phyloP scores from a whole-genome alignment of 2,888 invertebrate genomes.

The Hydraecia micacea region DNA sequence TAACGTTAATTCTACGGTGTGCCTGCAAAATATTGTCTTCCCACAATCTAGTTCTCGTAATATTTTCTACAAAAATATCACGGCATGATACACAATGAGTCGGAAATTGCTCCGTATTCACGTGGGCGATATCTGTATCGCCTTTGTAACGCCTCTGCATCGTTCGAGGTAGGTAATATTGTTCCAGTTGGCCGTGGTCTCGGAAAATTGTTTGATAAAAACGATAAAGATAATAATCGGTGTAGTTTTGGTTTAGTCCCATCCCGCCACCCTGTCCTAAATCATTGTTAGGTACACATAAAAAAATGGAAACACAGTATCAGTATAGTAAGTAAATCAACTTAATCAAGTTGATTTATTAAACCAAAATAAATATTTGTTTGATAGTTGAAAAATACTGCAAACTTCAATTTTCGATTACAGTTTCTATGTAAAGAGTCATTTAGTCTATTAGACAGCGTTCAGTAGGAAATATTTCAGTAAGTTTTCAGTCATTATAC shows the following conservation, averaged over 20 bases:
- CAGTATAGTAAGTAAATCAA: no score
- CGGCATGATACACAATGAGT: conserved; percentile 27
- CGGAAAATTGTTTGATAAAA: not conserved
- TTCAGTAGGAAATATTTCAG: no score
- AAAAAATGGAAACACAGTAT: no score
- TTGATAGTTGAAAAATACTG: no score
- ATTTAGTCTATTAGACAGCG: not conserved
- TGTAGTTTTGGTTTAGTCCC: not conserved
- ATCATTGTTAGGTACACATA: no score
- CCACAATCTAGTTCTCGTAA: conserved; percentile 16
- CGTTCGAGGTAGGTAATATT: not conserved
- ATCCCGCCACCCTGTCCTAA: no score
- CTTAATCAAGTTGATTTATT: no score
- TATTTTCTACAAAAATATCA: conserved; percentile 38
- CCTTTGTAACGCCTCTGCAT: conserved; percentile 7
- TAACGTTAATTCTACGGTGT: not conserved
- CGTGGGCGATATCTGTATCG: conserved; percentile 28
- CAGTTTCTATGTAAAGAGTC: no score
- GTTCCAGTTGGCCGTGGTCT: conserved; percentile 3
- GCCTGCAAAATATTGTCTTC: not conserved
- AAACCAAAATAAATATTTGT: no score
- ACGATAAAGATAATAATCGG: not conserved
- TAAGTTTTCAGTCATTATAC: not conserved
- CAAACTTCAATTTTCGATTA: no score
- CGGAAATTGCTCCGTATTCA: conserved; percentile 54